Evolutionary conservation across 2,113 vertebrate species (phyloP).

Genomic region (Peucedramus taeniatus): DNA sequence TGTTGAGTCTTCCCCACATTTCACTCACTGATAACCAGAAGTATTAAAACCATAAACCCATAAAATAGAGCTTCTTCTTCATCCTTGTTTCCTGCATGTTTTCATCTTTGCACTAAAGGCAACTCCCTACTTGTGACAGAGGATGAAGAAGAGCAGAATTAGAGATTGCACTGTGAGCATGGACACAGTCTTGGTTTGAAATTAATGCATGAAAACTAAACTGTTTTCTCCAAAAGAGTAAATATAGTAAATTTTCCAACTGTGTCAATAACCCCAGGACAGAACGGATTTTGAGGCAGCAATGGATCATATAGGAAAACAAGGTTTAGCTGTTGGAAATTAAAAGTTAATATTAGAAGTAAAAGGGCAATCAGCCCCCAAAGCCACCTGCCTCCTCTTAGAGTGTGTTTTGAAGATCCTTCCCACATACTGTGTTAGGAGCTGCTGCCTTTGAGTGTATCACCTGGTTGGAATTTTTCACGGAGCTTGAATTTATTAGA

Average conservation of each 20-base stretch:
- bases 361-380: background rate
- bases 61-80: background rate
- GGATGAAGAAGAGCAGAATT: background rate
- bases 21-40: background rate
- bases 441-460: conserved; percentile 45
- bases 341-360: conserved; percentile 64
- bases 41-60: background rate
- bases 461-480: conserved; percentile 77
- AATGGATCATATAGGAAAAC: conserved; percentile 50
- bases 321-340: conserved; percentile 63
- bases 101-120: background rate
- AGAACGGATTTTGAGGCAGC: conserved; percentile 5
- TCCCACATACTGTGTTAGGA: background rate
- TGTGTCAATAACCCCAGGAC: conserved; percentile 68
- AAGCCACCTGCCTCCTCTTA: conserved; percentile 56
- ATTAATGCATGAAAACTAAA: background rate
- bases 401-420: conserved; percentile 18
- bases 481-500: conserved; percentile 66
- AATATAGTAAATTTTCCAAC: conserved; percentile 54
- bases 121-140: fast-evolving
- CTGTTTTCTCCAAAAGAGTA: conserved; percentile 12
- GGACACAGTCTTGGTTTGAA: background rate
- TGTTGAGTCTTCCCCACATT: background rate
- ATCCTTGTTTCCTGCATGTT: background rate
- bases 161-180: background rate